These are phyloP conservation scores for Bradysia coprophila DNA, from an alignment of 1,140 invertebrate genomes.

Conservation along the genomic window DNA sequence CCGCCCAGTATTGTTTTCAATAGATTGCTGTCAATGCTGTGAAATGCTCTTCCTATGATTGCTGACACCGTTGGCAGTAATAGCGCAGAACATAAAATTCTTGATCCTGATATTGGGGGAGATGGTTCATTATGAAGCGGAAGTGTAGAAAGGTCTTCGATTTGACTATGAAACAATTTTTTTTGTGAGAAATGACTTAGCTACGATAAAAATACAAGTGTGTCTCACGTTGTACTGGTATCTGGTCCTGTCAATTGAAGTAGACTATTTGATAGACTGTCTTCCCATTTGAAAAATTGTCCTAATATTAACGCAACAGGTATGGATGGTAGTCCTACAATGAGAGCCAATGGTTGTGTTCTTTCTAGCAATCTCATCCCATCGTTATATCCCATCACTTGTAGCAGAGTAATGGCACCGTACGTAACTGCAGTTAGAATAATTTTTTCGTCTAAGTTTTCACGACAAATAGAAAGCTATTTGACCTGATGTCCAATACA, in stretches of 20 bases:
- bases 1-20: constrained; percentile 84
- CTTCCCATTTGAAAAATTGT: constrained; percentile 91
- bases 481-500: constrained; percentile 97
- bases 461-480: too few species aligned
- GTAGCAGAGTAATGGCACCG: constrained; percentile 68
- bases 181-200: constrained; percentile 59
- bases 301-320: constrained; percentile 78
- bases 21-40: constrained; percentile 72
- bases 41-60: constrained; percentile 75
- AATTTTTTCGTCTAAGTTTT: too few species aligned
- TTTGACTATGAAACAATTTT: constrained; percentile 8
- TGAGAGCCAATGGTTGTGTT: constrained; percentile 75
- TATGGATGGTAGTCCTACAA: constrained; percentile 83
- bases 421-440: constrained; percentile 95
- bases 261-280: constrained; percentile 78
- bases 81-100: constrained; percentile 82
- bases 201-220: constrained; percentile 52
- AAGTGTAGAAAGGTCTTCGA: too few species aligned
- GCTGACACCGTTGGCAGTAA: constrained; percentile 86
- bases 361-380: constrained; percentile 86
- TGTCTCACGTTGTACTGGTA: constrained; percentile 51
- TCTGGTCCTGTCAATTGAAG: constrained; percentile 37
- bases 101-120: constrained; percentile 18
- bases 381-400: constrained; percentile 81
- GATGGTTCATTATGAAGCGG: too few species aligned